These are phyloP conservation scores for Hydropotes inermis DNA, from an alignment of 2,113 vertebrate species.

Conservation along the genomic window DNA sequence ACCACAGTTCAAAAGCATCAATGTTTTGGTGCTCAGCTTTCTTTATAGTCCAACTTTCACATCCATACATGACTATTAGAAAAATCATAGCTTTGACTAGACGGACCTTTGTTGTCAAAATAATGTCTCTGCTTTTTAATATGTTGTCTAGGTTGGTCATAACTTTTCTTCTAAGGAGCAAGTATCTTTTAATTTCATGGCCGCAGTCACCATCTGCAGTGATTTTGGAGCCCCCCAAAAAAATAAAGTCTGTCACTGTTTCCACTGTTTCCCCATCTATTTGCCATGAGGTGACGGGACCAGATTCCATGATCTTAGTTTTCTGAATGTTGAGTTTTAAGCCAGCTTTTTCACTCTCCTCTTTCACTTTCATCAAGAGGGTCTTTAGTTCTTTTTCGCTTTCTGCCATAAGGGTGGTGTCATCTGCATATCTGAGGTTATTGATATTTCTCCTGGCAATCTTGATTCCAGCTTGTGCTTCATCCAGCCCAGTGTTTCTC, in stretches of 20 bases:
- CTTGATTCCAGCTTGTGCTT: neutral
- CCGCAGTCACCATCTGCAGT: neutral
- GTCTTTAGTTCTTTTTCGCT: neutral
- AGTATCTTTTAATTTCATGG: neutral
- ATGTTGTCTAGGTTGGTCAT: neutral
- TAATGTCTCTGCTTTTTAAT: neutral
- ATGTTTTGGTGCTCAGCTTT: accelerated
- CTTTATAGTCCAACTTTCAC: neutral
- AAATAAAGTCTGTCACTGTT: neutral
- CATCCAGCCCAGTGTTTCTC: neutral
- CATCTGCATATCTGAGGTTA: neutral
- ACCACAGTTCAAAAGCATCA: neutral
- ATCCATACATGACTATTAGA: neutral
- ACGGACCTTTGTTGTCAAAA: neutral
- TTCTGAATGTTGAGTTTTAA: neutral
- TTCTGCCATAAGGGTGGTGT: neutral
- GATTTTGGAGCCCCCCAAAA: accelerated
- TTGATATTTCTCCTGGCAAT: neutral
- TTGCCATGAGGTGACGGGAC: neutral
- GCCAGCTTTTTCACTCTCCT: neutral
- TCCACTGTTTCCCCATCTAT: neutral
- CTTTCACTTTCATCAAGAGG: neutral
- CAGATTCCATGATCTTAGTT: neutral
- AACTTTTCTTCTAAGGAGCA: neutral
- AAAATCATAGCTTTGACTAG: neutral